A percentile compares a stretch with the other conserved stretches of the same genome.
These are phyloP conservation scores for Callospermophilus lateralis DNA, from an alignment of 2,113 vertebrate genomes.

Conservation along the genomic window DNA sequence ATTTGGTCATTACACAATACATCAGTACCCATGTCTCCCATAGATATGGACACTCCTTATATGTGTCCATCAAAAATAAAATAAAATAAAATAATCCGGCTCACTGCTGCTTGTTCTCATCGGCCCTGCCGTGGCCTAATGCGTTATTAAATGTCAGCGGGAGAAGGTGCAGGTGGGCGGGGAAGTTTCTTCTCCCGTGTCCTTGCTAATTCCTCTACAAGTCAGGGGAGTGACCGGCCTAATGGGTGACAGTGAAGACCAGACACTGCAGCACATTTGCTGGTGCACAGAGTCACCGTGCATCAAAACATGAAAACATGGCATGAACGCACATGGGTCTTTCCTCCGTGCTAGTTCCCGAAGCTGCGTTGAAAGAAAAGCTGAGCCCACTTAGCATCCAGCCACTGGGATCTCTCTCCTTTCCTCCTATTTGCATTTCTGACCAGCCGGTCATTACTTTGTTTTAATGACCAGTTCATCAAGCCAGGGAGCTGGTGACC, in stretches of 20 bases:
- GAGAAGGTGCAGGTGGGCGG: neutral
- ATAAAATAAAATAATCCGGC: neutral
- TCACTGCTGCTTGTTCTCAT: neutral
- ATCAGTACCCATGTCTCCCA: neutral
- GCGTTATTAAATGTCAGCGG: neutral
- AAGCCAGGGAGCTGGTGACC: neutral
- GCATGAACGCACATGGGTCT: neutral
- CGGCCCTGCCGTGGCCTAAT: neutral
- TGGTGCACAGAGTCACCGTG: neutral
- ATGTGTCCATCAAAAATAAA: neutral
- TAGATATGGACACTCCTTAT: neutral
- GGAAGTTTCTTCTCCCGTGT: neutral
- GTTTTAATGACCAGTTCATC: neutral
- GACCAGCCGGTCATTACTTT: neutral
- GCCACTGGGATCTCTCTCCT: neutral
- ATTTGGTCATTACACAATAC: neutral
- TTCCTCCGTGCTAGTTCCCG: accelerated
- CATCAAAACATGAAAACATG: neutral
- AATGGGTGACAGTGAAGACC: neutral
- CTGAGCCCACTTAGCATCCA: neutral
- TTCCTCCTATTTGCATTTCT: neutral
- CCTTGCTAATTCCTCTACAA: neutral
- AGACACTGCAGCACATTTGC: neutral
- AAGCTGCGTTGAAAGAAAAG: neutral
- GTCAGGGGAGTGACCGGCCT: neutral